Evolutionary conservation across 2,888 invertebrate genomes (phyloP).

Genomic region (Ypsolopha scabrella): DNA sequence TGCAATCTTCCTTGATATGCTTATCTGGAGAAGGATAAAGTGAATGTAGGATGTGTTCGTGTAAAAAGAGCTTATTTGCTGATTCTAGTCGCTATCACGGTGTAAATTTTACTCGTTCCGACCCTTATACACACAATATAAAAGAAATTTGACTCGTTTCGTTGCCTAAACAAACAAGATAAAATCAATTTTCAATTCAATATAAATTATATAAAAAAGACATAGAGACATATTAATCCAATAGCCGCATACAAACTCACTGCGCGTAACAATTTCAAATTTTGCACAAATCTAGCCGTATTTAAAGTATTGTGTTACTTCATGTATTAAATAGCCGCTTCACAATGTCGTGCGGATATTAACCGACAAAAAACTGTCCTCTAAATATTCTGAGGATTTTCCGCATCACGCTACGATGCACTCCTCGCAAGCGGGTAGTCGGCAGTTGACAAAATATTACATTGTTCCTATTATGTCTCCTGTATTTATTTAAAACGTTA

Average conservation of each 20-base stretch:
- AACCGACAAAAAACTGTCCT: conserved; percentile 68
- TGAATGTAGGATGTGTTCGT: too few species aligned
- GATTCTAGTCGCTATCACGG: too few species aligned
- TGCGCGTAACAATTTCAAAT: conserved; percentile 62
- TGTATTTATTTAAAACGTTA: conserved; percentile 71
- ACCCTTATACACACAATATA: too few species aligned
- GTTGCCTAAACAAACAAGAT: too few species aligned
- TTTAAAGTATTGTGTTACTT: conserved; percentile 68
- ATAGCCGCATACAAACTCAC: conserved; percentile 52
- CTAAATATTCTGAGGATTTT: conserved; percentile 67
- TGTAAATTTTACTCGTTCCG: too few species aligned
- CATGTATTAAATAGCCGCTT: conserved; percentile 67
- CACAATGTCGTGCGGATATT: conserved; percentile 70
- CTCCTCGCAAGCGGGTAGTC: conserved; percentile 55
- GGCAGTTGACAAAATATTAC: conserved; percentile 71
- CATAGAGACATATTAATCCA: conserved; percentile 44
- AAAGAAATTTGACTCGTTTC: too few species aligned
- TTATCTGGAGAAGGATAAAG: too few species aligned
- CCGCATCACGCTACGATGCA: conserved; percentile 67
- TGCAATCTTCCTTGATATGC: too few species aligned
- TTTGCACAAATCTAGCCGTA: conserved; percentile 69
- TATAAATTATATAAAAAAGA: not conserved
- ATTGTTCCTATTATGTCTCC: conserved; percentile 67
- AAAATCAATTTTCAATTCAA: too few species aligned
- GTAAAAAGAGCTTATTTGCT: too few species aligned